These are phyloP conservation scores for Bombus difficillimus DNA, from an alignment of 1,140 invertebrate species.

Conservation along the genomic window DNA sequence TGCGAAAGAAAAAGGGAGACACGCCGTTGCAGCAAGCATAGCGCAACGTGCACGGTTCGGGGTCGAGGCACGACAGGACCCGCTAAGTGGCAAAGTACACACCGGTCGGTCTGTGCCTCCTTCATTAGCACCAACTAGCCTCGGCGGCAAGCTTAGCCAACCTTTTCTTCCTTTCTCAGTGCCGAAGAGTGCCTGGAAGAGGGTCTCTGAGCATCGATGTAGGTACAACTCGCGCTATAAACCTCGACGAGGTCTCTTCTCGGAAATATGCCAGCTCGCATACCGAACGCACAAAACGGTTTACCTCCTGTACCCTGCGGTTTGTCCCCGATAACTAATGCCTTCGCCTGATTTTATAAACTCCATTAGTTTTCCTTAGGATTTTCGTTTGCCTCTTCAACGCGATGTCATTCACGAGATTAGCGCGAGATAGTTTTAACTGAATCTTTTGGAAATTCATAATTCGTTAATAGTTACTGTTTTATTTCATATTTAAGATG, in stretches of 20 bases:
- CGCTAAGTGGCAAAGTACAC: slow-evolving; percentile 79
- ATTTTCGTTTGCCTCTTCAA: not conserved
- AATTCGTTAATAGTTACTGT: no score
- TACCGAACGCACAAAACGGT: slow-evolving; percentile 65
- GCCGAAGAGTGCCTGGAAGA: slow-evolving; percentile 60
- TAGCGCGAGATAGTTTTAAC: no score
- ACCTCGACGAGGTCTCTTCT: slow-evolving; percentile 74
- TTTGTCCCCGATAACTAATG: slow-evolving; percentile 46
- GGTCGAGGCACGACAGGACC: slow-evolving; percentile 71
- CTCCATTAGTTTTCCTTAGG: not conserved
- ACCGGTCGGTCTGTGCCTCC: slow-evolving; percentile 75
- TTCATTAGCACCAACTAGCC: slow-evolving; percentile 80
- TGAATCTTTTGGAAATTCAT: no score
- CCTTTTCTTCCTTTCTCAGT: slow-evolving; percentile 71
- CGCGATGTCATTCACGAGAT: not conserved
- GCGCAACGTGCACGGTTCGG: slow-evolving; percentile 60
- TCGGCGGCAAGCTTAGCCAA: slow-evolving; percentile 59
- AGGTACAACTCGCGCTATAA: slow-evolving; percentile 75
- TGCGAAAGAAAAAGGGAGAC: slow-evolving; percentile 48
- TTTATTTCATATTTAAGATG: no score
- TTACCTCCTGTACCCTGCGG: slow-evolving; percentile 57
- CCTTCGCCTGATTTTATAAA: slow-evolving; percentile 5
- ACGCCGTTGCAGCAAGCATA: slow-evolving; percentile 45
- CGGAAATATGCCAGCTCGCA: slow-evolving; percentile 71
- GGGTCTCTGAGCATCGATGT: slow-evolving; percentile 64